Percentiles rank a stretch among this genome's conserved stretches.
phyloP scores from a whole-genome alignment of 2,797 vertebrate genomes.

The Anas capensis region DNA sequence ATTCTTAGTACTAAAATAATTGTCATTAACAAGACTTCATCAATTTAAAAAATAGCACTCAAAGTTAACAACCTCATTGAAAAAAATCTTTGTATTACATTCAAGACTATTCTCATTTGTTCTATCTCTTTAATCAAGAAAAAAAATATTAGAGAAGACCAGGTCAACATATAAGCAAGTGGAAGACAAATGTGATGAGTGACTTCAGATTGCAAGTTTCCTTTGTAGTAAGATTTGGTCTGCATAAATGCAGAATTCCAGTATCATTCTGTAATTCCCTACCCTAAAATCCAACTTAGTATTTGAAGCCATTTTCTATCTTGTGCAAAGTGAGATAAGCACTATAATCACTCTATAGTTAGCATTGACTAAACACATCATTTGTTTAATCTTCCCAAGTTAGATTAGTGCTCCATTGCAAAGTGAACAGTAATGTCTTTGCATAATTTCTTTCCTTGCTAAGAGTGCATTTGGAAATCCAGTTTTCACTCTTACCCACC shows the following conservation, averaged over 20 bases:
- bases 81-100: neutral
- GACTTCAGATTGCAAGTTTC: neutral
- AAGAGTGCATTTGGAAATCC: neutral
- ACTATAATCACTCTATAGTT: neutral
- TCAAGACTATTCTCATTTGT: neutral
- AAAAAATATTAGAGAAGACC: neutral
- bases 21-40: neutral
- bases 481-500: neutral
- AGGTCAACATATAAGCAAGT: neutral
- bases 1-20: neutral
- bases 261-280: neutral
- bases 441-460: neutral
- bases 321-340: neutral
- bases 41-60: neutral
- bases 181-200: neutral
- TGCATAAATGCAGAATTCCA: neutral
- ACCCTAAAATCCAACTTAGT: neutral
- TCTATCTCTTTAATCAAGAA: neutral
- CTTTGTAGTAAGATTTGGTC: neutral
- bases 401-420: neutral
- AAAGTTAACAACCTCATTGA: neutral
- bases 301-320: neutral
- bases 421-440: neutral
- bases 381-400: neutral
- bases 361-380: neutral